Base-by-base conservation (phyloP, 2,797 vertebrate species). In the Bucorvus abyssinicus region DNA sequence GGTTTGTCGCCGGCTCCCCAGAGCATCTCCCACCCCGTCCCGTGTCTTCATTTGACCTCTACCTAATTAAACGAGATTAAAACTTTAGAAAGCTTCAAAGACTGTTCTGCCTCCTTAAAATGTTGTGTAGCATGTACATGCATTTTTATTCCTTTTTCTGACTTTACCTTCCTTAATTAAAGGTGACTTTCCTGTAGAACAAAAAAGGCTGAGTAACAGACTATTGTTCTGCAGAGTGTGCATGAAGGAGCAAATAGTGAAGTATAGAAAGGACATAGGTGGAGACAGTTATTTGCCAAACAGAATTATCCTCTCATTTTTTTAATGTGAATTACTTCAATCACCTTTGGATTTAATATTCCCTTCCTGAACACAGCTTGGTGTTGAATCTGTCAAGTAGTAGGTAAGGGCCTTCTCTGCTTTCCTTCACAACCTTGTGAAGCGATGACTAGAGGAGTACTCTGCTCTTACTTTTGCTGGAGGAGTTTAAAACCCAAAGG, bases 71-170 rank as follows among this genome's bases (percentile, higher is more conserved):
- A 27, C 2, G n/a, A 26, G 47, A 24, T 83, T 40, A 8, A 40
- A 19, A 45, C 45, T 60, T n/a, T 0, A 47, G 30, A 27, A 64
- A 19, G 52, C 40, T 40, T 50, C 23, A 2, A 16, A 61, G n/a
- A 0, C 18, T 26, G 4, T 14, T 12, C 10, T 4, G 18, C 5
- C 2, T 32, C 19, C 24, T 83, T 63, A 20, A 50, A 65, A 12
- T 11, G 0, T 23, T 29, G 7, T 29, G 7, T 55, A 10, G 30
- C 1, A 1, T 32, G 0, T 60, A 2, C 23, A 2, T 14, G 24
- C 14, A 1, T 50, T 12, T 59, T 38, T 64, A 55, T 12, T 6
- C 12, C 4, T 27, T 15, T 6, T 61, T 12, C 45, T 68, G 64
- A 6, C 16, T 74, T 87, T 27, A 40, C 14, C 3, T 24, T 70